Evolutionary conservation across 2,797 vertebrate species (phyloP), one percentile per base, ranked within the genome.

Genomic region (Neosilurus hyrtlii): DNA sequence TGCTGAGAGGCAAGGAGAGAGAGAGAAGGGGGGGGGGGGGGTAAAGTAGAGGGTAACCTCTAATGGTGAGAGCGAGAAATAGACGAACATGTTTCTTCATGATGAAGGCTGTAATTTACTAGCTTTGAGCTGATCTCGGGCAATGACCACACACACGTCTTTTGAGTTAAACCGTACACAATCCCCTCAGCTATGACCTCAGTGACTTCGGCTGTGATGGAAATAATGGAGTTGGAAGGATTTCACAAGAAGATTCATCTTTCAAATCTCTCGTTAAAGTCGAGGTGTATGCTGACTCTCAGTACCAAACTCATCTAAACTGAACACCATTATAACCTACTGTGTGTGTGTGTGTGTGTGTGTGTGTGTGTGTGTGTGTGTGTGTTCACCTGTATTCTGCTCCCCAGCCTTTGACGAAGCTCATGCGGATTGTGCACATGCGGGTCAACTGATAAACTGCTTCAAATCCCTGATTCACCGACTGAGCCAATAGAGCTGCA

Each of bases 391-490:
- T 97, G 95, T 99, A 99, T 84, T 99, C 98, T 0, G 97, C 97
- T 82, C 98, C 98, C 97, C 97, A 99, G 54, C 98, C 97, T 88
- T 99, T 99, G 86, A 99, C 98, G 16, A 99, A 99, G 92, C 98
- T 99, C 98, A 99, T 99, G 9, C 97, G 96, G 79, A 99, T 99
- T 20, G 97, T 99, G 85, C 98, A 99, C 98, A 99, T 99, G 59
- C 98, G 94, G 0, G 98, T 99, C 87, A 99, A 93, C 89, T 99
- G 98, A 89, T 99, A 99, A 71, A 99, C 97, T 0, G 98, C 98
- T 91, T 99, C 98, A 0, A 99, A 99, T 86, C 98, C 98, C 93
- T 99, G 97, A 91, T 98, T 99, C 65, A 99, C 98, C 0, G 98
- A 99, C 93, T 99, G 98, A 0, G 97, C 96, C 86, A 99, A 91